phyloP scores from a whole-genome alignment of 2,113 vertebrate genomes.

The Lynx canadensis region DNA sequence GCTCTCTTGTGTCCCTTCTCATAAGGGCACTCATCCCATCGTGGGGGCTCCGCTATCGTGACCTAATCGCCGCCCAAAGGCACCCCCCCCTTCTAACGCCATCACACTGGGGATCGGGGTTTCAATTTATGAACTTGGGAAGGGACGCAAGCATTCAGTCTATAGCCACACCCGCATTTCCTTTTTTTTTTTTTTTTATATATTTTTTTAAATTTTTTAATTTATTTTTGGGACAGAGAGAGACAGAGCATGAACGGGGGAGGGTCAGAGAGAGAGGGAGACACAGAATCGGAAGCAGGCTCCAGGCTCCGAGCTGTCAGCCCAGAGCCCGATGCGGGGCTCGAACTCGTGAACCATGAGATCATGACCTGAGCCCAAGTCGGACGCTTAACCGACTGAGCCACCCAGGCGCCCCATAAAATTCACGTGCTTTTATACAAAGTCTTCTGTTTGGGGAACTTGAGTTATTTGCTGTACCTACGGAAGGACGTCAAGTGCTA shows the following conservation, averaged over 20 bases:
- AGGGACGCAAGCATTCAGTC: neutral
- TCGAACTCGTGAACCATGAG: rapidly evolving
- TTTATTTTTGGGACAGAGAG: too few species aligned
- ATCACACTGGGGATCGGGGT: too few species aligned
- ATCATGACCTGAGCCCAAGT: too few species aligned
- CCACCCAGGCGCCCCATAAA: neutral
- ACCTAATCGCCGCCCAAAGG: neutral
- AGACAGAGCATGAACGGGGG: too few species aligned
- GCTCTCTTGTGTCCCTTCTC: neutral
- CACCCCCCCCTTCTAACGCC: neutral
- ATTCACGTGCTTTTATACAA: neutral
- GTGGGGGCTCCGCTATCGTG: neutral
- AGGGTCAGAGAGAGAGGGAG: too few species aligned
- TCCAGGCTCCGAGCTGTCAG: too few species aligned
- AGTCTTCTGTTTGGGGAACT: constrained; percentile 47
- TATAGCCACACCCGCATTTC: neutral
- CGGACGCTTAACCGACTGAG: too few species aligned
- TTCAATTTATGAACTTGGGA: neutral
- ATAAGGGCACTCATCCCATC: neutral
- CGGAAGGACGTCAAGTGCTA: constrained; percentile 28
- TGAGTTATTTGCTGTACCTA: constrained; percentile 37
- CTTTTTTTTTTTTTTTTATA: neutral
- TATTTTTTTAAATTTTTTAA: too few species aligned
- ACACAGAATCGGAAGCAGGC: too few species aligned
- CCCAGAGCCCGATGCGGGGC: too few species aligned